Base-by-base conservation (phyloP, 1,140 invertebrate genomes). In the Bombus consobrinus region DNA sequence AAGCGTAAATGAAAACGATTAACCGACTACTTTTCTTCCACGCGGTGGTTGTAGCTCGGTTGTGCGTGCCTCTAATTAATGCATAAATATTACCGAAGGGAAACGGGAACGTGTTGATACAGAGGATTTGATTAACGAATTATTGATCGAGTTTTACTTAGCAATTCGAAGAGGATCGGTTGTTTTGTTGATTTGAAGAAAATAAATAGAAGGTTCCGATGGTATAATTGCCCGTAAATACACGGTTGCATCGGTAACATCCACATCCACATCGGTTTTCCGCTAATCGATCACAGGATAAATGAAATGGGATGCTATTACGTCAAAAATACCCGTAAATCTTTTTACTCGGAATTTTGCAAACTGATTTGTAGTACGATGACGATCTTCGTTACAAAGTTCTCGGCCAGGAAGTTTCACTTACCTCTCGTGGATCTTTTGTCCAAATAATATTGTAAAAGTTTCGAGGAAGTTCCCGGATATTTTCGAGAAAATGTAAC, bases 151-250 rank as follows among this genome's bases (percentile, higher is more conserved):
- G 9, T 15, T 18, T n/a, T 68, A 75, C 12, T 71, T 41, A 57
- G 59, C 64, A 59, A 69, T 59, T 41, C n/a, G 59, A 18, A 10
- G 13, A 25, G 57, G 5, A 47, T 39, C 25, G 37, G 22, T 32
- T n/a, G 47, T 22, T 68, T 59, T 64, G 77, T 71, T 47, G 59
- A 76, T 83, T 84, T 72, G 37, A 34, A 71, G 75, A 77, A 71
- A 71, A 62, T 71, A 79, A 69, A 57, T 57, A 34, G 66, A 43
- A 53, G 9, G 2, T 25, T 12, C 8, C 34, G 34, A 34, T n/a
- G 37, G 64, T 43, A 84, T 84, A 84, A 84, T 83, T 84, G 25
- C 47, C 32, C 53, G 66, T 37, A 69, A 71, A 83, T 59, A 72
- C 39, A 13, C 13, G n/a, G 39, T 32, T 34, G 62, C 15, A 53